phyloP scores from a whole-genome alignment of 2,113 vertebrate genomes.

The Pleuronectes platessa region DNA sequence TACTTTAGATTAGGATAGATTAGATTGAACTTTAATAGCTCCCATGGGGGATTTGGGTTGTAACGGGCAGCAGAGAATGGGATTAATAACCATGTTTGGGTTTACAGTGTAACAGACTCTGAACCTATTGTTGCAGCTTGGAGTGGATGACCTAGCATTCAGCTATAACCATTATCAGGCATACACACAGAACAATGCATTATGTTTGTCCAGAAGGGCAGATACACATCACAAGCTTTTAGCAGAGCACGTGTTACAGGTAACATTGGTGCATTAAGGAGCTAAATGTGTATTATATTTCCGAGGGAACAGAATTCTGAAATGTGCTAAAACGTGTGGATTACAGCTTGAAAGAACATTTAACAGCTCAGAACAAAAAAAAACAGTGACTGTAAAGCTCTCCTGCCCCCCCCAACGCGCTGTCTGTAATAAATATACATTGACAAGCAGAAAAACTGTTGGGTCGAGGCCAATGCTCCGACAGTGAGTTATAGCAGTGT shows the following conservation, averaged over 20 bases:
- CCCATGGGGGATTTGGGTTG: conserved; percentile 28
- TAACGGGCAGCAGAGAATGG: conserved; percentile 15
- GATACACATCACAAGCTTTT: not conserved
- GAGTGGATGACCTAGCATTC: not conserved
- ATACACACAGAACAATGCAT: not conserved
- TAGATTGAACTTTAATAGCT: conserved; percentile 40
- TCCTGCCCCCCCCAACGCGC: not conserved
- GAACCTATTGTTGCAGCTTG: conserved; percentile 2
- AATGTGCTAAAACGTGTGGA: not conserved
- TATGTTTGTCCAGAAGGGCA: not conserved
- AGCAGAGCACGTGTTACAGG: not conserved
- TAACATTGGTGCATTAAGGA: not conserved
- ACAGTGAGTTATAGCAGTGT: conserved; percentile 27
- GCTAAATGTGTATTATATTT: not conserved
- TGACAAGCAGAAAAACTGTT: conserved; percentile 24
- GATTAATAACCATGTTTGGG: conserved; percentile 38
- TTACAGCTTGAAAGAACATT: not conserved
- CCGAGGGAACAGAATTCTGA: not conserved
- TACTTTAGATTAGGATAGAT: conserved; percentile 36
- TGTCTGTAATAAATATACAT: conserved; percentile 28
- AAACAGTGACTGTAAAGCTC: not conserved
- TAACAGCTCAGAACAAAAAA: not conserved
- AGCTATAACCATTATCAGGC: not conserved
- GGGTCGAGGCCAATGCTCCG: not conserved
- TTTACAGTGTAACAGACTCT: not conserved